A percentile compares a stretch with the other conserved stretches of the same genome.
These are phyloP conservation scores for Clivina fossor DNA, from an alignment of 2,888 invertebrate species.

Conservation along the genomic window DNA sequence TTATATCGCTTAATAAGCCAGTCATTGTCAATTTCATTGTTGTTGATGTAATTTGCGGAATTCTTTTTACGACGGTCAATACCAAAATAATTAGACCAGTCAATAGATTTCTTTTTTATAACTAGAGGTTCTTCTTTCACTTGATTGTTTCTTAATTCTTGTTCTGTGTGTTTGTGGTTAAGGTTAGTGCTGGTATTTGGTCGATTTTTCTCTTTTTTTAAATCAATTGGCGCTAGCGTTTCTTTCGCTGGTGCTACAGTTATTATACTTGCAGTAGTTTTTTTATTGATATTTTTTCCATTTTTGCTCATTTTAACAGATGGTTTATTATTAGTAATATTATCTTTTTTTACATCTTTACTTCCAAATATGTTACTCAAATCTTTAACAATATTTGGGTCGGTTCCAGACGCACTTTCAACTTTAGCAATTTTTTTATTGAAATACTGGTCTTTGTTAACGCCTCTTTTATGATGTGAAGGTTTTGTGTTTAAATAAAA, in stretches of 20 bases:
- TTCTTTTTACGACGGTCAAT: conserved; percentile 75
- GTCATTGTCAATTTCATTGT: conserved; percentile 57
- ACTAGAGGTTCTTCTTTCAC: conserved; percentile 52
- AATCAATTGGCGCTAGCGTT: too few relatives aligned
- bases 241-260: conserved; percentile 6
- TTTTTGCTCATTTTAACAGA: conserved; percentile 34
- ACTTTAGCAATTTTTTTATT: conserved; percentile 46
- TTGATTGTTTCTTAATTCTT: conserved; percentile 50
- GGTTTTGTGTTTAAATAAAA: conserved; percentile 42
- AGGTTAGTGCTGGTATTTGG: conserved; percentile 20
- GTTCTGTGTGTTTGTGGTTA: conserved; percentile 41
- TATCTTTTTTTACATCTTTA: conserved; percentile 42
- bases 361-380: conserved; percentile 67
- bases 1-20: conserved; percentile 63
- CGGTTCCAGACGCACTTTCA: conserved; percentile 57
- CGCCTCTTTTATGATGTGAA: conserved; percentile 22
- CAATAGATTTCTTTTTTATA: conserved; percentile 77
- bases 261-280: conserved; percentile 28
- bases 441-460: conserved; percentile 37
- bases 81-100: conserved; percentile 88
- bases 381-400: conserved; percentile 70
- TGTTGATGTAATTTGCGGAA: conserved; percentile 56
- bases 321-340: conserved; percentile 32
- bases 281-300: conserved; percentile 37
- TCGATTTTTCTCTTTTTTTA: too few relatives aligned